Percentiles rank a stretch among this genome's conserved stretches.
Evolutionary conservation across 2,113 vertebrate genomes (phyloP).

Genomic region (Cryptotis parvus): DNA sequence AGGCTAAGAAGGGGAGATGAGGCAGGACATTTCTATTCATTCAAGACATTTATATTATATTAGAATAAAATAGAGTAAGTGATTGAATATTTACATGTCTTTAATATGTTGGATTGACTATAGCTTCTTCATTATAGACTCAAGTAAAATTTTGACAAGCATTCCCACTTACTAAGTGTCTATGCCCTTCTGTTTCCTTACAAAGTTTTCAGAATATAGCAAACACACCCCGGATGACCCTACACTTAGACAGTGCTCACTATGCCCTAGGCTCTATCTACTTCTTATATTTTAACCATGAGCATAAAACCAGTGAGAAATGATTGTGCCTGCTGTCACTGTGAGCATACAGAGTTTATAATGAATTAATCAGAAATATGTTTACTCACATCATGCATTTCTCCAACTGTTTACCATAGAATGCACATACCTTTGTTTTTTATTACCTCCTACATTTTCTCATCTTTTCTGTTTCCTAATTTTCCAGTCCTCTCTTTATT

Average conservation of each 20-base stretch:
- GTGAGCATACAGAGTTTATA: constrained; percentile 7
- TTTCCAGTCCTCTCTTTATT: too few relatives aligned
- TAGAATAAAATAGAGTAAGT: constrained; percentile 1
- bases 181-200: background rate
- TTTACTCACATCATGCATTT: background rate
- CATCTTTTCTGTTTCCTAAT: background rate
- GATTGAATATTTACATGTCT: background rate
- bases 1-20: background rate
- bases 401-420: too few relatives aligned
- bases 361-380: background rate
- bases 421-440: too few relatives aligned
- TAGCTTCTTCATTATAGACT: background rate
- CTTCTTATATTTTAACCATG: background rate
- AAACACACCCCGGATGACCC: background rate
- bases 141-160: background rate
- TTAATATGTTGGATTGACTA: background rate
- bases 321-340: background rate
- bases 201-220: background rate
- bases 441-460: too few relatives aligned
- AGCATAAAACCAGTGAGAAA: background rate
- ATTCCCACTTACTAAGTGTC: background rate
- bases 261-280: background rate
- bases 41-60: background rate
- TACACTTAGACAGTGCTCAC: background rate
- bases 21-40: too few relatives aligned